Percentiles rank a stretch among this genome's conserved stretches.
Evolutionary conservation across 2,888 invertebrate genomes (phyloP).

Genomic region (Polyommatus iphigenia): DNA sequence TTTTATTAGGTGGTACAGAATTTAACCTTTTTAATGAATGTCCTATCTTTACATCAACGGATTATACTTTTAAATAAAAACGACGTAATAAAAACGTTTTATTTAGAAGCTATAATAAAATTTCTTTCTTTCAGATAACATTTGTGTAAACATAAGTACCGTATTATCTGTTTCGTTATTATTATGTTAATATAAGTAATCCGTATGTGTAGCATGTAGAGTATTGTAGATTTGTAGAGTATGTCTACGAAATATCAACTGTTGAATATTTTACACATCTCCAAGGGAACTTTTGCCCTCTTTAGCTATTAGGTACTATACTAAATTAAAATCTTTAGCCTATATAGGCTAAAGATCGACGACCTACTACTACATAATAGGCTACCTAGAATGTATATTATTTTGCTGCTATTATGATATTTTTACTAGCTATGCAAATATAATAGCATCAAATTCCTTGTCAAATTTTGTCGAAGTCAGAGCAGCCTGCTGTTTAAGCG

Average conservation of each 20-base stretch:
- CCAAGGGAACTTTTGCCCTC: neutral
- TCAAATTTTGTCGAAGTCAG: no score
- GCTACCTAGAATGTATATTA: no score
- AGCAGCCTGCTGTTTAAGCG: no score
- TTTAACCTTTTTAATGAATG: constrained; percentile 16
- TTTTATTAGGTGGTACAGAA: constrained; percentile 17
- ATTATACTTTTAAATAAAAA: constrained; percentile 21
- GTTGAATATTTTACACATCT: neutral
- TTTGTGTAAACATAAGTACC: constrained; percentile 20
- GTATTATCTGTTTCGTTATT: constrained; percentile 18
- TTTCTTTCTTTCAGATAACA: neutral
- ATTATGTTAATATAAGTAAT: constrained; percentile 19
- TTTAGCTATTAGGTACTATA: no score
- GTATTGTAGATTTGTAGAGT: neutral
- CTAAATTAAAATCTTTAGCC: no score
- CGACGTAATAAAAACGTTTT: constrained; percentile 15
- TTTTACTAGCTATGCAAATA: no score
- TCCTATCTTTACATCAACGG: neutral
- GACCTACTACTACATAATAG: no score
- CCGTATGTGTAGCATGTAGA: neutral
- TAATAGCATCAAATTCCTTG: no score
- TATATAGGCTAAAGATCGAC: no score
- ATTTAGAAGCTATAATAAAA: neutral
- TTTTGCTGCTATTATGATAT: no score
- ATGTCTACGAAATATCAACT: neutral